phyloP scores from a whole-genome alignment of 2,888 invertebrate genomes.

The Gortyna flavago region DNA sequence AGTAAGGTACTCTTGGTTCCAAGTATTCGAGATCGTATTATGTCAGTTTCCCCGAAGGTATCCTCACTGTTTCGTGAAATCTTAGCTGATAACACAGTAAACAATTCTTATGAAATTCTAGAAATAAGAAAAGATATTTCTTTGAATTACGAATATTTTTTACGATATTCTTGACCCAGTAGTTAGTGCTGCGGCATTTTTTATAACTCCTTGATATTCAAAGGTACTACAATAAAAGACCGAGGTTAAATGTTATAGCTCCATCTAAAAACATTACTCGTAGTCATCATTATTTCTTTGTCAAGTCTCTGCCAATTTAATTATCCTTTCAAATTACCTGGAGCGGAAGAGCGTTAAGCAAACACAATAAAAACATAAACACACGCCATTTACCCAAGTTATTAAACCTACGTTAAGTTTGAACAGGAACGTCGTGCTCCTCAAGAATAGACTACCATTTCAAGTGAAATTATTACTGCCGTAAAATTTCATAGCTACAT shows the following conservation, averaged over 20 bases:
- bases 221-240: constrained; percentile 9
- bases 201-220: constrained; percentile 31
- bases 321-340: constrained; percentile 48
- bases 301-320: constrained; percentile 47
- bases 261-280: constrained; percentile 23
- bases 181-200: constrained; percentile 12
- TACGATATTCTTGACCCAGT: constrained; percentile 10
- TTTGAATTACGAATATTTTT: constrained; percentile 12
- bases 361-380: constrained; percentile 61
- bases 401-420: constrained; percentile 55
- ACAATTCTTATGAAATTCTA: constrained; percentile 17
- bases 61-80: constrained; percentile 1
- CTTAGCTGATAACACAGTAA: constrained; percentile 5
- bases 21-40: constrained; percentile 17
- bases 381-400: constrained; percentile 53
- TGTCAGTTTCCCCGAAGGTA: not conserved
- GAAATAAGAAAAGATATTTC: constrained; percentile 17
- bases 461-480: constrained; percentile 53
- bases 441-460: constrained; percentile 47
- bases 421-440: constrained; percentile 32
- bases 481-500: constrained; percentile 60
- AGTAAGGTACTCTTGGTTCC: not conserved
- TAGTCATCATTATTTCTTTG: constrained; percentile 40
- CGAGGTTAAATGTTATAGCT: constrained; percentile 20
- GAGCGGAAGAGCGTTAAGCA: constrained; percentile 30